Conservation (phyloP, 2,888 invertebrate genomes). For the Pherbina coryleti region DNA sequence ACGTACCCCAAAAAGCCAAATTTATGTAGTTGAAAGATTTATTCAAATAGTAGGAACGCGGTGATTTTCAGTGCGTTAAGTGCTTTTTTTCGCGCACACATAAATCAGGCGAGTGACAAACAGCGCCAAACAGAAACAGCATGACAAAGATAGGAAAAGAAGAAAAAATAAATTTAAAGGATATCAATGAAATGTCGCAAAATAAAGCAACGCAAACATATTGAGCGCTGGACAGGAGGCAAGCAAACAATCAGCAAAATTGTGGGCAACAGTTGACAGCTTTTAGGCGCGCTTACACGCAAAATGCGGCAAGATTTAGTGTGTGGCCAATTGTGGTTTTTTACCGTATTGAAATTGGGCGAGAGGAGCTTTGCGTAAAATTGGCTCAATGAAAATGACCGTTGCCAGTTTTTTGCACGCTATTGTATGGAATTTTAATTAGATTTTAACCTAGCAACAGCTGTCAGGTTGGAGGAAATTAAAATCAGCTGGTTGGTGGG, state of each 20-base stretch:
- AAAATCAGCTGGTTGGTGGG: constrained; percentile 20
- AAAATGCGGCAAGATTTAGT: constrained; percentile 25
- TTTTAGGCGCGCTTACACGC: constrained; percentile 60
- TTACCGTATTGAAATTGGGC: no score
- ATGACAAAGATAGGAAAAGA: not conserved
- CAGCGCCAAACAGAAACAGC: constrained; percentile 41
- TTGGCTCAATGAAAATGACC: not conserved
- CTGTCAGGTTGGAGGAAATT: constrained; percentile 22
- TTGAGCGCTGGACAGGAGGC: not conserved
- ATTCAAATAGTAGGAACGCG: constrained; percentile 44
- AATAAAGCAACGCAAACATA: not conserved
- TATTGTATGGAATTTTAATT: constrained; percentile 62
- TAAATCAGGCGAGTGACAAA: constrained; percentile 62
- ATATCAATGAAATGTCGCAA: not conserved
- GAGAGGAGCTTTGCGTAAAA: not conserved
- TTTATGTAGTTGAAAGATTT: constrained; percentile 68
- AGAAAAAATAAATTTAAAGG: not conserved
- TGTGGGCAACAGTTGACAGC: constrained; percentile 33
- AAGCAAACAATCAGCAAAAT: not conserved
- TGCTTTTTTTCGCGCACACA: constrained; percentile 59
- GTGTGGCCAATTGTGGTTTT: constrained; percentile 41
- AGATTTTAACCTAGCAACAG: constrained; percentile 57
- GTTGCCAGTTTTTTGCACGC: constrained; percentile 49
- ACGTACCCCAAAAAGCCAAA: constrained; percentile 51
- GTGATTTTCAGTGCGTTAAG: constrained; percentile 53